phyloP scores from a whole-genome alignment of 1,140 invertebrate genomes.

The Micrasema longulum region DNA sequence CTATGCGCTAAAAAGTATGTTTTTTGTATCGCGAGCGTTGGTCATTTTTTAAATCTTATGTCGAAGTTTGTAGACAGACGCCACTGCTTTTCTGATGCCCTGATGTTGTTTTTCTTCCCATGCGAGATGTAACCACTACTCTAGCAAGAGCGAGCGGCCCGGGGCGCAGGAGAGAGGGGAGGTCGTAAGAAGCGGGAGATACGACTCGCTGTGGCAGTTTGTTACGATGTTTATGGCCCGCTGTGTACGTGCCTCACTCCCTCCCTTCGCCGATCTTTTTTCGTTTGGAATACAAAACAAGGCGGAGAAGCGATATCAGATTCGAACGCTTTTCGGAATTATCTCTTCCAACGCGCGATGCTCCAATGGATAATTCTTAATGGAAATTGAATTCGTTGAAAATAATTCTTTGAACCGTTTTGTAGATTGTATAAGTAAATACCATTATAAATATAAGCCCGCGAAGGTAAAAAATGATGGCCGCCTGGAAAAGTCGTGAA shows the following conservation, averaged over 20 bases:
- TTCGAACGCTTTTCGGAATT: conserved; percentile 24
- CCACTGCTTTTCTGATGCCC: no score
- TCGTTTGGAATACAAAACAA: conserved; percentile 60
- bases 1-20: no score
- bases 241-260: conserved; percentile 42
- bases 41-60: no score
- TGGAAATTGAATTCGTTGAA: conserved; percentile 20
- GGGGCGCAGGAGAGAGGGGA: conserved; percentile 51
- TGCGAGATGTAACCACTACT: conserved; percentile 25
- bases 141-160: not conserved
- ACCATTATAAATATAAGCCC: no score
- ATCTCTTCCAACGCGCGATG: conserved; percentile 18
- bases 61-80: no score
- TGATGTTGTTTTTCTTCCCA: conserved; percentile 21
- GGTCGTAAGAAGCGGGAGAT: conserved; percentile 68
- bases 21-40: no score
- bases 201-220: conserved; percentile 67
- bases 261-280: conserved; percentile 63
- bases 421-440: no score
- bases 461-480: no score
- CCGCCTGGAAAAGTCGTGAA: no score
- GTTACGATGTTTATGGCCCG: conserved; percentile 68
- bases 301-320: conserved; percentile 51
- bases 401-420: conserved; percentile 11
- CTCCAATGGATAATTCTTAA: conserved; percentile 2